Evolutionary conservation across 1,140 invertebrate genomes (phyloP), one percentile per base, ranked within the genome.

Genomic region (Heliconius melpomene): DNA sequence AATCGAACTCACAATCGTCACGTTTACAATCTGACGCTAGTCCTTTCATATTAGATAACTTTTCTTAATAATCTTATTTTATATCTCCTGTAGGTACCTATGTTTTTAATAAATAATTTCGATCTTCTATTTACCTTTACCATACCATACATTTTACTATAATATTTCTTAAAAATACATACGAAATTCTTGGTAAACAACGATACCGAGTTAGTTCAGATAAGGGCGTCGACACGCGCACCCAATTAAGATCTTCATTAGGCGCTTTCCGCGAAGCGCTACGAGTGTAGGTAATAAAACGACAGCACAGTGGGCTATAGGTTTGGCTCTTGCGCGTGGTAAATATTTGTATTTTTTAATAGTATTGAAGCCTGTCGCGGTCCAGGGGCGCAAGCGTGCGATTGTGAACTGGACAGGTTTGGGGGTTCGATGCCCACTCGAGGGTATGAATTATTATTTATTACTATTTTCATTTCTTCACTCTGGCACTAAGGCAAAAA

Each of bases 171-270:
- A 66, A 66, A 66, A 66, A 66, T 16, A 29, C 23, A 66, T 66
- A 66, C 60, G 13, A 66, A 66, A 66, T 66, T 26, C 60, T 66
- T 66, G 60, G 60, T 26, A 66, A 26, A 26, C 60, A 66, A 66
- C 60, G 26, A 66, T 66, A 66, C 60, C 13, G n/a, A 57, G 60
- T 66, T 36, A 72, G 71, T 36, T 72, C 36, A 72, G 89, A 90
- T 90, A 91, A 89, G 83, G 85, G 74, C 76, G 75, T 40, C 85
- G 83, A 86, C 88, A 89, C 88, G 86, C 86, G 88, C 86, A 87
- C 82, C 89, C 90, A 92, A 92, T 92, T 91, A 92, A 92, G 89
- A 90, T 92, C 88, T 92, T 91, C 89, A 92, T 92, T 91, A 91
- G 91, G 84, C 84, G 84, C 85, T 85, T 92, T 92, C 91, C 88